A percentile compares a stretch with the other conserved stretches of the same genome.
These are phyloP conservation scores for Coendou prehensilis DNA, from an alignment of 2,797 vertebrate species.

Conservation along the genomic window DNA sequence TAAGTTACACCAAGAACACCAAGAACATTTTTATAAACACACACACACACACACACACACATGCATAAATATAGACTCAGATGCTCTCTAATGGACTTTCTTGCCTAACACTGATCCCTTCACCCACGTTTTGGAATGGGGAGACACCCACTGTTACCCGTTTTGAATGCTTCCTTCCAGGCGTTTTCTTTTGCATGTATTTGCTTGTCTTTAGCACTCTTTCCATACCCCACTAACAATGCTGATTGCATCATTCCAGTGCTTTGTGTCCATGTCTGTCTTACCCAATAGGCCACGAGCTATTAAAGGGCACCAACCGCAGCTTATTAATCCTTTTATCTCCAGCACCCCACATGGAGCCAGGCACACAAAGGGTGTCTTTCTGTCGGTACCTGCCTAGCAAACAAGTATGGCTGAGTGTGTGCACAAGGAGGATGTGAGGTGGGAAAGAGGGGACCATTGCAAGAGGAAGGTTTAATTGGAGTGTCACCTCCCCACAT, in stretches of 20 bases:
- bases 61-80: not conserved
- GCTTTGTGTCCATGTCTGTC: not conserved
- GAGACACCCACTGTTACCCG: accelerated
- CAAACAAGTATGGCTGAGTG: not conserved
- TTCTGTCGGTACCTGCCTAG: not conserved
- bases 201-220: not conserved
- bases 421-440: not conserved
- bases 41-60: not conserved
- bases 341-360: not conserved
- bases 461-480: constrained; percentile 8
- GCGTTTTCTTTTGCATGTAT: accelerated
- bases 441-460: not conserved
- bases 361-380: not conserved
- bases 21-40: not conserved
- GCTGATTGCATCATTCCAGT: not conserved
- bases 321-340: not conserved
- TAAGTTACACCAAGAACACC: not conserved
- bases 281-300: not conserved
- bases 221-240: not conserved
- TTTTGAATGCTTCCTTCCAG: not conserved
- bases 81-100: not conserved
- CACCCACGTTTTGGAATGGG: not conserved
- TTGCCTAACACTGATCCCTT: not conserved
- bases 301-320: not conserved
- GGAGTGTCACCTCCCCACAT: not conserved